A percentile compares a stretch with the other conserved stretches of the same genome.
Conservation (phyloP, 2,888 invertebrate genomes). For the Drosophila formosana region DNA sequence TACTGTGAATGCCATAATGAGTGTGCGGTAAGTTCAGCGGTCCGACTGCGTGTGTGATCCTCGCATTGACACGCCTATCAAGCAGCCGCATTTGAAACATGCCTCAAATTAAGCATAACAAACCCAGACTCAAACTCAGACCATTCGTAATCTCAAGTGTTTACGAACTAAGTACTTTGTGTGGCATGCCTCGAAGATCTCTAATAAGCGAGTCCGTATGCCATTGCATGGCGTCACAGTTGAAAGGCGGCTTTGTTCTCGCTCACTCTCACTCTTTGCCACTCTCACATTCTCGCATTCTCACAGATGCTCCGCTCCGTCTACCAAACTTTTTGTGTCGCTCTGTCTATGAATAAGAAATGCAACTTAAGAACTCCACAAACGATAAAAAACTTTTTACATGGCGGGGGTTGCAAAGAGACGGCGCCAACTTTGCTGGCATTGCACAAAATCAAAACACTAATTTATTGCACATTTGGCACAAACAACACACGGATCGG, state of each 20-base stretch:
- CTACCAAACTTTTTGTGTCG: constrained; percentile 44
- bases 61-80: constrained; percentile 63
- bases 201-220: constrained; percentile 64
- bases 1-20: neutral
- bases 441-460: constrained; percentile 78
- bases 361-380: constrained; percentile 68
- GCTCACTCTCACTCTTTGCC: neutral
- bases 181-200: constrained; percentile 33
- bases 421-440: constrained; percentile 66
- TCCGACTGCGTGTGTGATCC: constrained; percentile 62
- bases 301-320: neutral
- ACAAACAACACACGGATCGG: constrained; percentile 70
- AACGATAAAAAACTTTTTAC: constrained; percentile 76
- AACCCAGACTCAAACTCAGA: constrained; percentile 18
- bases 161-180: constrained; percentile 43
- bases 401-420: neutral
- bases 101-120: constrained; percentile 58
- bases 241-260: constrained; percentile 41
- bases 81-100: constrained; percentile 43
- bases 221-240: constrained; percentile 56
- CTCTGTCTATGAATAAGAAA: constrained; percentile 70
- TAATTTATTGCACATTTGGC: constrained; percentile 80
- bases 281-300: constrained; percentile 2
- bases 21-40: constrained; percentile 38
- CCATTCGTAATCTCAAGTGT: constrained; percentile 64